These are phyloP conservation scores for Diplodus sargus DNA, from an alignment of 2,797 vertebrate genomes.

Conservation along the genomic window DNA sequence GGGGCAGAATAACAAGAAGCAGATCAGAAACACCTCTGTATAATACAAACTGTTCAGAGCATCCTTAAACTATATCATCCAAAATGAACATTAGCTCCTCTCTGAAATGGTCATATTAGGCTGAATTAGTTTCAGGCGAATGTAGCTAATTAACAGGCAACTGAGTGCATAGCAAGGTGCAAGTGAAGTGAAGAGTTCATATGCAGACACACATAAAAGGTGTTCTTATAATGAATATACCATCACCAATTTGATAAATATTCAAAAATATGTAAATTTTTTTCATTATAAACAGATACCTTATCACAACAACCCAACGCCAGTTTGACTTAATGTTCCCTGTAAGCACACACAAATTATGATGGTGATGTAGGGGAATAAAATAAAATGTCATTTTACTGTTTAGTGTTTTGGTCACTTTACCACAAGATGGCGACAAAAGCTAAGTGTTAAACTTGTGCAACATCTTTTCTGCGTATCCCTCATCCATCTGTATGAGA, in stretches of 20 bases:
- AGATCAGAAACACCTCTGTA: neutral
- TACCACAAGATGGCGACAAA: slow-evolving; percentile 68
- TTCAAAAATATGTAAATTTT: too few species aligned
- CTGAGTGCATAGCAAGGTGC: neutral
- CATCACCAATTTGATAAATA: too few species aligned
- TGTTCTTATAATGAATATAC: too few species aligned
- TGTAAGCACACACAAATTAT: too few species aligned
- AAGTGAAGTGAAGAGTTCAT: too few species aligned
- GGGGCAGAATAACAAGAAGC: too few species aligned
- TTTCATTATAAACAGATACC: too few species aligned
- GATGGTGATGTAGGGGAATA: too few species aligned
- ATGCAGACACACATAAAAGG: too few species aligned
- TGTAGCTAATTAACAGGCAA: neutral
- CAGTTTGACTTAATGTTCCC: too few species aligned
- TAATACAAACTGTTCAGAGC: neutral
- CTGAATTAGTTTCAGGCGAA: neutral
- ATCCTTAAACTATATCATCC: neutral
- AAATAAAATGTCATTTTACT: neutral
- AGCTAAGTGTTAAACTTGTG: neutral
- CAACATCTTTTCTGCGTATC: neutral
- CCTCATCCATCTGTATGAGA: neutral
- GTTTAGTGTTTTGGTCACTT: neutral
- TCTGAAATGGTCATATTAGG: neutral
- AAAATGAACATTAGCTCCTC: neutral
- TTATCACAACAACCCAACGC: too few species aligned